Percentiles rank a stretch among this genome's conserved stretches.
These are phyloP conservation scores for Varanus salvator DNA, from an alignment of 2,113 vertebrate genomes.

Conservation along the genomic window DNA sequence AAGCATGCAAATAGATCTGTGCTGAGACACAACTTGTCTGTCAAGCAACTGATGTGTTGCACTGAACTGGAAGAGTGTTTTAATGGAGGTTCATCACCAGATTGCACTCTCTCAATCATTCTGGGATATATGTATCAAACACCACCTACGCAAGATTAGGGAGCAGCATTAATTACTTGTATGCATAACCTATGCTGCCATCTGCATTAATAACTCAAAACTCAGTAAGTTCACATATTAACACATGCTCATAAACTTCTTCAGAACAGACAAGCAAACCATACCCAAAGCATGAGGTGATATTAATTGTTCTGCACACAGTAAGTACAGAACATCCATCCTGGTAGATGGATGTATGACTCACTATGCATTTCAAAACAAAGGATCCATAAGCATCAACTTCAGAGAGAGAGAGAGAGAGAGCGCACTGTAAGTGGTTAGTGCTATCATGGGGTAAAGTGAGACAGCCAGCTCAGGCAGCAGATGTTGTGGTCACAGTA, in stretches of 20 bases:
- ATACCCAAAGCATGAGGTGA: neutral
- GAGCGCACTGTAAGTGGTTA: too few species aligned
- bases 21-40: neutral
- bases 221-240: neutral
- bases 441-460: too few species aligned
- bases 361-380: neutral
- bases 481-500: too few species aligned
- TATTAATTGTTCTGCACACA: neutral
- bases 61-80: neutral
- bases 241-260: neutral
- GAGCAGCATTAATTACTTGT: neutral
- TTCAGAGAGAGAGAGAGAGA: too few species aligned
- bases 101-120: neutral
- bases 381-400: neutral
- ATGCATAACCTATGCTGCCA: neutral
- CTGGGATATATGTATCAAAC: neutral
- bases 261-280: neutral
- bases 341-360: neutral
- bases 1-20: neutral
- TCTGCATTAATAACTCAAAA: neutral
- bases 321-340: neutral
- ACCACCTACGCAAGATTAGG: neutral
- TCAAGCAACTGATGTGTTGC: too few species aligned
- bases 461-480: too few species aligned
- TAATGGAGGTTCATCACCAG: neutral